phyloP scores from a whole-genome alignment of 2,797 vertebrate species.

The Capromys pilorides region DNA sequence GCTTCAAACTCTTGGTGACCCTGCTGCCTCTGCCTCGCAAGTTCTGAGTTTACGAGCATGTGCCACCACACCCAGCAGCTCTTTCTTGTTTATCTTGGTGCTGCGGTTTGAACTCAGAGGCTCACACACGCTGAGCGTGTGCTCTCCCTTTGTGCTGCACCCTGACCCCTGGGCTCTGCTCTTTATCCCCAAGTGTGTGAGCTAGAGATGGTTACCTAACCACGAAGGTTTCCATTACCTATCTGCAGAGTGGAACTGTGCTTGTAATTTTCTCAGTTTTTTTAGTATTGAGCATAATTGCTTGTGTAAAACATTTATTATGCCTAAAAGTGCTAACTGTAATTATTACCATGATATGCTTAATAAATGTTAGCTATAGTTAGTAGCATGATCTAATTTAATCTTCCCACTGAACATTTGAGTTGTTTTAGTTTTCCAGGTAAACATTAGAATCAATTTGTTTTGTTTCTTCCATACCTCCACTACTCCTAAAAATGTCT shows the following conservation, averaged over 20 bases:
- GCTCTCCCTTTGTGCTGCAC: background rate
- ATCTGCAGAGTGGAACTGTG: background rate
- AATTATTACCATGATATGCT: background rate
- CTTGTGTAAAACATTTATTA: conserved; percentile 16
- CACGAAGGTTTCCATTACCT: background rate
- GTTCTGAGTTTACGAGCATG: background rate
- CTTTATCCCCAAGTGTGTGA: conserved; percentile 6
- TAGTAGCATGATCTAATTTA: conserved; percentile 7
- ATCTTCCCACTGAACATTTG: background rate
- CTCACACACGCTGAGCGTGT: background rate
- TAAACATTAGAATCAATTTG: background rate
- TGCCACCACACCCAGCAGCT: background rate
- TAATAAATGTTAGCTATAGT: conserved; percentile 46
- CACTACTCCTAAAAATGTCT: background rate
- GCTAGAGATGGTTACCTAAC: background rate
- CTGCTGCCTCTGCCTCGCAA: background rate
- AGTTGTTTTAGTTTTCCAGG: conserved; percentile 36
- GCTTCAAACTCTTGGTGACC: no score
- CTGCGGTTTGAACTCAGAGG: background rate
- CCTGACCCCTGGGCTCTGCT: background rate
- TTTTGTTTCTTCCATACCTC: conserved; percentile 1
- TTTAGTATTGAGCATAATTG: conserved; percentile 1
- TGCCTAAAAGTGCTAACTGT: conserved; percentile 42
- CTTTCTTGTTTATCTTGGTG: background rate
- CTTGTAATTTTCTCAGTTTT: background rate